Evolutionary conservation across 2,888 invertebrate species (phyloP).

Genomic region (Lasioglossum marginatum): DNA sequence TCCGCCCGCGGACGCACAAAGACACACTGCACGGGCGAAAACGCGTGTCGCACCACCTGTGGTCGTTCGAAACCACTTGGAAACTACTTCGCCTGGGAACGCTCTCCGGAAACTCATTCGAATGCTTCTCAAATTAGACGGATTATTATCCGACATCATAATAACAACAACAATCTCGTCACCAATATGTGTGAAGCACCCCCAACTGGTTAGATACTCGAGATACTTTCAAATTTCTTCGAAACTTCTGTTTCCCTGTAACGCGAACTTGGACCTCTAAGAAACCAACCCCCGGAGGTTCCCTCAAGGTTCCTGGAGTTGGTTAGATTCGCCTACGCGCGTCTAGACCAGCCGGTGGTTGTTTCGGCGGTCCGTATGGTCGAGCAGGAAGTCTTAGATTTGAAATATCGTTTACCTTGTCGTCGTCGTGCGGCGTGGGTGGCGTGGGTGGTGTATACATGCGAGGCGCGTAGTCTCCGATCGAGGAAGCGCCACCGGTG

Average conservation of each 20-base stretch:
- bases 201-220: not conserved
- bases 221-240: not conserved
- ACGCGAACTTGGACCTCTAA: not conserved
- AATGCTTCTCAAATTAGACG: not conserved
- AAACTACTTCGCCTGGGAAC: not conserved
- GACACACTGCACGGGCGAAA: conserved; percentile 26
- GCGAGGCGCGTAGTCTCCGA: conserved; percentile 83
- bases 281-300: not conserved
- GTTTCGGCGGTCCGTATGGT: not conserved
- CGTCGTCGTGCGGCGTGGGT: conserved; percentile 83
- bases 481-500: conserved; percentile 83
- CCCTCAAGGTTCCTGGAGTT: not conserved
- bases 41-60: conserved; percentile 18
- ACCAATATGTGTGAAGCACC: not conserved
- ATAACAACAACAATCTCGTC: not conserved
- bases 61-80: not conserved
- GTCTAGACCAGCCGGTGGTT: not conserved
- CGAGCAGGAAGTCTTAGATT: conserved; percentile 21
- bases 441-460: conserved; percentile 84
- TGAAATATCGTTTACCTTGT: conserved; percentile 78
- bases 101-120: not conserved
- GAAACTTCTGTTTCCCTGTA: not conserved
- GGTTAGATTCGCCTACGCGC: not conserved
- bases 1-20: conserved; percentile 29
- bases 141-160: not conserved